These are phyloP conservation scores for Drosophila kepulauana DNA, from an alignment of 1,140 invertebrate genomes.

Conservation along the genomic window DNA sequence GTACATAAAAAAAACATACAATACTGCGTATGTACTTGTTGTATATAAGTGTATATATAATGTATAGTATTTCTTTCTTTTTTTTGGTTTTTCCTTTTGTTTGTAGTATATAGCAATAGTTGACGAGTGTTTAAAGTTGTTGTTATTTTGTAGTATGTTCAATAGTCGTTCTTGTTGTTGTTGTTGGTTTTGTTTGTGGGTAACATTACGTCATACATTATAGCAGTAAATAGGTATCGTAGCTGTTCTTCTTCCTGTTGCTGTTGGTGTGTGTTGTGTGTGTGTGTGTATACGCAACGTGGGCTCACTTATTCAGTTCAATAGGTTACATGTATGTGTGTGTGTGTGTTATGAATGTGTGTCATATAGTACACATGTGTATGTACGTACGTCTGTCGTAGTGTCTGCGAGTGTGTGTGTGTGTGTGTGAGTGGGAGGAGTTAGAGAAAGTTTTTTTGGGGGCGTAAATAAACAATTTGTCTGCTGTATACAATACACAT, in stretches of 20 bases:
- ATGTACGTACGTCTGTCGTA: constrained; percentile 6
- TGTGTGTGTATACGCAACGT: constrained; percentile 49
- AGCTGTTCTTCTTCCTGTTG: constrained; percentile 59
- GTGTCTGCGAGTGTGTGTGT: constrained; percentile 8
- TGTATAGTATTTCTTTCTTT: constrained; percentile 49
- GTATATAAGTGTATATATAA: constrained; percentile 75
- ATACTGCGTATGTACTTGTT: constrained; percentile 77
- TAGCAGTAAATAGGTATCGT: constrained; percentile 79
- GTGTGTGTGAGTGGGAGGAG: constrained; percentile 16
- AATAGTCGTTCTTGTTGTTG: constrained; percentile 44
- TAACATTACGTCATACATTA: constrained; percentile 77
- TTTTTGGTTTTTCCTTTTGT: constrained; percentile 22
- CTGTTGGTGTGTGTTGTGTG: constrained; percentile 3
- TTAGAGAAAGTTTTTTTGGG: not conserved
- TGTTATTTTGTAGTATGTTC: constrained; percentile 45
- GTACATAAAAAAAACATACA: constrained; percentile 77
- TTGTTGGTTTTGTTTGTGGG: constrained; percentile 65
- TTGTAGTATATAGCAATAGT: constrained; percentile 63
- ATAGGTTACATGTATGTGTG: constrained; percentile 24
- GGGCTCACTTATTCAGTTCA: constrained; percentile 55
- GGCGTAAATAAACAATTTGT: constrained; percentile 26
- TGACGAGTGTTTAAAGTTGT: constrained; percentile 63
- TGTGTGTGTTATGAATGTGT: constrained; percentile 5
- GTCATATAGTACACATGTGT: constrained; percentile 15
- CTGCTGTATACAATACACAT: constrained; percentile 30